A percentile compares a stretch with the other conserved stretches of the same genome.
Conservation (phyloP, 64 coral and sea anemone genomes). For the Catalaphyllia jardinei region DNA sequence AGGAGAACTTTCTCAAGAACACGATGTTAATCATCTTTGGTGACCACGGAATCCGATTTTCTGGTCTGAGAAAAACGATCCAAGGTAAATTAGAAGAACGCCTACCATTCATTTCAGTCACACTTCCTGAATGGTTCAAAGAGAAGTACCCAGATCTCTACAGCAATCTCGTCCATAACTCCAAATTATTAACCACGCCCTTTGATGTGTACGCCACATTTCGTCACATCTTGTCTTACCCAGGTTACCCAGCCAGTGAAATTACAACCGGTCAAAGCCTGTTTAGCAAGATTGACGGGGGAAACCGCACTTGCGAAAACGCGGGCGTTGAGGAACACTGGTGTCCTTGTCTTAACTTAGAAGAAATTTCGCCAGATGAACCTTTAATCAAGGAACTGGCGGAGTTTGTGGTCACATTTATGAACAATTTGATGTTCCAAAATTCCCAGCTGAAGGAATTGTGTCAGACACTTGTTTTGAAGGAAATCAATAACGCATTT, state of each 20-base stretch:
- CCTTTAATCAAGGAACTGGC: neutral
- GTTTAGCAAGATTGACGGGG: constrained; percentile 9
- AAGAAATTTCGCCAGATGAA: constrained; percentile 7
- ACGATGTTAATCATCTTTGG: constrained; percentile 38
- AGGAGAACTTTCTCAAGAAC: neutral
- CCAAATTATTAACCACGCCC: constrained; percentile 35
- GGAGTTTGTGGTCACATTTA: neutral
- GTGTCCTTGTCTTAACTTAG: constrained; percentile 52
- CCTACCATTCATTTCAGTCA: constrained; percentile 46
- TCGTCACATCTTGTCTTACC: constrained; percentile 51
- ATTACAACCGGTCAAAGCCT: constrained; percentile 37
- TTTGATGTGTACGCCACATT: constrained; percentile 62
- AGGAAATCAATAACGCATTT: constrained; percentile 6
- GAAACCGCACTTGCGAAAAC: constrained; percentile 33
- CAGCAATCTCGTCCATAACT: constrained; percentile 36
- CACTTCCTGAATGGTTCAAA: constrained; percentile 48
- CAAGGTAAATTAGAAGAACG: constrained; percentile 75
- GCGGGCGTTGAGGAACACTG: constrained; percentile 59
- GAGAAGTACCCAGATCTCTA: constrained; percentile 27
- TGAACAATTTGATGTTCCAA: constrained; percentile 10
- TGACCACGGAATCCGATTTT: constrained; percentile 51
- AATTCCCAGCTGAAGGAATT: neutral
- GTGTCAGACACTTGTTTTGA: constrained; percentile 21
- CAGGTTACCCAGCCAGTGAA: constrained; percentile 3
- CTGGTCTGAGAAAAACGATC: constrained; percentile 51